These are phyloP conservation scores for Antedon mediterranea DNA, from an alignment of 53 echinoderm and acorn worm species.

Conservation along the genomic window DNA sequence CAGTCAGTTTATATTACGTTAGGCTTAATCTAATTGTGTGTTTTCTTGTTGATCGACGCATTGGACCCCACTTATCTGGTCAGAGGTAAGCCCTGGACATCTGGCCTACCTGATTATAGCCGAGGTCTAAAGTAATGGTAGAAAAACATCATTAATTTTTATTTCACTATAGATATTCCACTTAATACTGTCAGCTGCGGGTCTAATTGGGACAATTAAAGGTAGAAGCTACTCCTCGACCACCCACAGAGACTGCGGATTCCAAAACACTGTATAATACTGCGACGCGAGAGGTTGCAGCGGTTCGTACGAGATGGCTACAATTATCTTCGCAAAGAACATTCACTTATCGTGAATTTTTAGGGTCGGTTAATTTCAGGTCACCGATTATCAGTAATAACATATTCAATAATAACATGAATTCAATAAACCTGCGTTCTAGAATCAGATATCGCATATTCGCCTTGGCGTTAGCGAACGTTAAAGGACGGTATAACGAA, in stretches of 20 bases:
- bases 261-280: not conserved
- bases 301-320: not conserved
- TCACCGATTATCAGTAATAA: not conserved
- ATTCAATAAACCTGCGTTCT: too few relatives aligned
- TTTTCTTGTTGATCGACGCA: not conserved
- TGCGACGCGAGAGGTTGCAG: not conserved
- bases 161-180: not conserved
- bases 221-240: not conserved
- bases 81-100: not conserved
- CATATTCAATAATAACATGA: not conserved
- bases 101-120: not conserved
- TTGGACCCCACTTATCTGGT: not conserved
- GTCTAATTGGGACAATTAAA: not conserved
- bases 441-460: too few relatives aligned
- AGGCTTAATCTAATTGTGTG: not conserved
- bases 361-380: not conserved
- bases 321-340: not conserved
- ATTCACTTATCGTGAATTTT: not conserved
- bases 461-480: too few relatives aligned
- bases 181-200: not conserved
- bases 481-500: too few relatives aligned
- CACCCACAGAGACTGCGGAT: not conserved
- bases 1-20: not conserved
- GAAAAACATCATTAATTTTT: not conserved
- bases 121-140: not conserved